Base-by-base conservation (phyloP, 2,113 vertebrate genomes). In the Thalassoma bifasciatum region DNA sequence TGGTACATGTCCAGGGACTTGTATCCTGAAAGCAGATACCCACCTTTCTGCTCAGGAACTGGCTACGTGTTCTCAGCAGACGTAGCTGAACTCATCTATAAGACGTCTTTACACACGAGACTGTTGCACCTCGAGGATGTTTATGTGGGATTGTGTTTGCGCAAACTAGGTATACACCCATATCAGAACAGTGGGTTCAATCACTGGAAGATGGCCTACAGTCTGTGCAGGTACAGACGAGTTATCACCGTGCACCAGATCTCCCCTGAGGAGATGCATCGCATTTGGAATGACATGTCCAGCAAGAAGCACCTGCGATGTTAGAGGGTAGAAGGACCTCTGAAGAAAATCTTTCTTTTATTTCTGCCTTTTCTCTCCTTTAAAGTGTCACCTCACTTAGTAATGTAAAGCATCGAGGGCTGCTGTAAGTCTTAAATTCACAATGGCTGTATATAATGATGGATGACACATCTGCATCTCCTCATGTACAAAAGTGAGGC, bases 151-250 rank as follows among this genome's bases (percentile, higher is more conserved):
- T 89, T 99, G 81, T 99, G 98, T 91, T 95, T 99, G 85, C 94
- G 97, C 47, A 99, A 99, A 88, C 90, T 99, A 77, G 97, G 96
- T 71, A 98, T 99, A 75, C 98, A 99, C 85, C 98, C 98, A 56
- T 99, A 97, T 91, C 98, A 99, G 93, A 99, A 99, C 96, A 99
- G 96, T 92, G 98, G 97, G 82, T 99, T 99, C 86, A 99, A 99
- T 93, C 98, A 99, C 92, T 99, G 98, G 98, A 99, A 99, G 92
- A 98, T 99, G 96, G 97, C 98, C 56, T 99, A 99, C 81, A 99
- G 97, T 83, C 95, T 99, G 89, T 99, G 98, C 86, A 91, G 98
- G 77, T 99, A 98, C 86, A 95, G 98, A 3, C 93, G 98, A 5
- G 96, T 99, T 54, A 97, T 99, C 91, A 99, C 98, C 0, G 97